Percentiles rank a stretch among this genome's conserved stretches.
Evolutionary conservation across 2,797 vertebrate genomes (phyloP).

Genomic region (Pteropus rufus): DNA sequence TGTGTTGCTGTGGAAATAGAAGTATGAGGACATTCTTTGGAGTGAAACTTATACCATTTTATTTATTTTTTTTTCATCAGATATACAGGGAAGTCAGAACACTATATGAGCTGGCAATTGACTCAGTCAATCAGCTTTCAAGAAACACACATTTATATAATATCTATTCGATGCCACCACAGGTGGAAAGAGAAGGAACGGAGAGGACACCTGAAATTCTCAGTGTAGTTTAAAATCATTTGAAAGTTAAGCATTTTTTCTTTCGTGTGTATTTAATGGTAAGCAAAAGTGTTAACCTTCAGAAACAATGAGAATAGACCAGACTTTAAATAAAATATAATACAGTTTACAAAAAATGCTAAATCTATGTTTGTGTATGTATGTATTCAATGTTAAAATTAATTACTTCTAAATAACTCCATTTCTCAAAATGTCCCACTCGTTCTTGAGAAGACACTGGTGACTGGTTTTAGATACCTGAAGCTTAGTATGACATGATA

Average conservation of each 20-base stretch:
- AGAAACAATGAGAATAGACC: not conserved
- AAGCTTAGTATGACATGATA: not conserved
- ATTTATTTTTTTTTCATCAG: not conserved
- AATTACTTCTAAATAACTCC: not conserved
- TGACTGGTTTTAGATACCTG: not conserved
- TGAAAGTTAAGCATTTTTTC: not conserved
- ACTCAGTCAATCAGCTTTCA: not conserved
- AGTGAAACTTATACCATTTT: not conserved
- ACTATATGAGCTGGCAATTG: not conserved
- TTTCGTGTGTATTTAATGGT: not conserved
- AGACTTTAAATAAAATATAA: not conserved
- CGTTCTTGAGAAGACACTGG: not conserved
- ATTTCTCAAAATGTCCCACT: not conserved
- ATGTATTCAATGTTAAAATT: not conserved
- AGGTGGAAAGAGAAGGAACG: accelerated
- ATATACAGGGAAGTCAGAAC: not conserved
- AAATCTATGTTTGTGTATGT: not conserved
- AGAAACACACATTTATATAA: not conserved
- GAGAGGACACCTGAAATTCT: not conserved
- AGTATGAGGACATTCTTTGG: not conserved
- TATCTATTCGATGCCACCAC: not conserved
- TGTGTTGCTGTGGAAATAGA: slow-evolving; percentile 88
- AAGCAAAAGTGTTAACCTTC: not conserved
- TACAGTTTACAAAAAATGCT: not conserved
- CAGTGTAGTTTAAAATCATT: not conserved